Conservation (phyloP, 2,797 vertebrate species). For the Brotula barbata region DNA sequence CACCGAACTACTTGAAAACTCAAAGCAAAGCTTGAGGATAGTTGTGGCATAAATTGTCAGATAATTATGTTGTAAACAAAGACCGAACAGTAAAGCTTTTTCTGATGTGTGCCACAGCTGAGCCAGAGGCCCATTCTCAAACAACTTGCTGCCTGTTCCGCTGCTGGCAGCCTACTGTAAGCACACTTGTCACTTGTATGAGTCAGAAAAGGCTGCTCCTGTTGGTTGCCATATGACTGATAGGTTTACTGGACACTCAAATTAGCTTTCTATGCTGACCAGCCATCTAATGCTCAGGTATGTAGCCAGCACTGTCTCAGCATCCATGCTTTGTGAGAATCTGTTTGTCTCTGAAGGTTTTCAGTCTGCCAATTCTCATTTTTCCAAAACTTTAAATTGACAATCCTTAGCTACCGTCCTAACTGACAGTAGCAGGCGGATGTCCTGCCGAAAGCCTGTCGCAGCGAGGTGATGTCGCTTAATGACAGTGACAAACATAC, state of each 20-base stretch:
- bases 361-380: background rate
- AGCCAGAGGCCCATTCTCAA: conserved; percentile 24
- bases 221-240: conserved; percentile 42
- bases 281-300: conserved; percentile 44
- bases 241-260: conserved; percentile 21
- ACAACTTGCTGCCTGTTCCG: conserved; percentile 24
- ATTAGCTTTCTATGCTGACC: conserved; percentile 32
- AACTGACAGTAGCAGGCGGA: too few relatives aligned
- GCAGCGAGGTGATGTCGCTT: too few relatives aligned
- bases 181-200: conserved; percentile 23
- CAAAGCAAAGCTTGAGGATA: conserved; percentile 50
- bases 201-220: conserved; percentile 20
- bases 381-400: too few relatives aligned
- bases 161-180: conserved; percentile 4
- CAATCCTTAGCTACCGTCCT: too few relatives aligned
- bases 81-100: conserved; percentile 59
- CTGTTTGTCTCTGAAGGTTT: conserved; percentile 1
- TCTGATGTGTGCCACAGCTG: conserved; percentile 42
- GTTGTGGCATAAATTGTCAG: conserved; percentile 53
- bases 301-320: background rate
- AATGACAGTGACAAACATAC: too few relatives aligned
- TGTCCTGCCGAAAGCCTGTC: too few relatives aligned
- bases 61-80: conserved; percentile 65
- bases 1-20: conserved; percentile 49
- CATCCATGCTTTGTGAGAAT: conserved; percentile 15